Conservation (phyloP, 2,113 vertebrate species). For the Tylochromis polylepis region DNA sequence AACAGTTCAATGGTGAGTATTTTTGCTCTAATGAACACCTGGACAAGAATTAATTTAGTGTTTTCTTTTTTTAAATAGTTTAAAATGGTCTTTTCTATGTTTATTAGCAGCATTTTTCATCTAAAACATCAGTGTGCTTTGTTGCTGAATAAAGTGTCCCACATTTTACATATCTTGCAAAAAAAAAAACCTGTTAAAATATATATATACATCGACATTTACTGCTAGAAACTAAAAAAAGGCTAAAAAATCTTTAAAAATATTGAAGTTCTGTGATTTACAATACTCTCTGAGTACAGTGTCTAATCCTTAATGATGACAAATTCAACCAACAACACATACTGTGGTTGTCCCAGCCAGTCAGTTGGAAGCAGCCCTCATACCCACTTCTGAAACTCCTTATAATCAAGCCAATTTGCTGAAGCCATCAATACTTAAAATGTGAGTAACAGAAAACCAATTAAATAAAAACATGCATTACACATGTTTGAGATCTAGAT, state of each 20-base stretch:
- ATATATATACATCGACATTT: fast-evolving
- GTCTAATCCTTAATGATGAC: background rate
- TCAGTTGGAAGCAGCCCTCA: background rate
- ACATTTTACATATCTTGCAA: background rate
- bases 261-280: background rate
- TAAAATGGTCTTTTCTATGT: background rate
- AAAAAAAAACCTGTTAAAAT: too few relatives aligned
- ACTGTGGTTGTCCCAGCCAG: background rate
- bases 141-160: background rate
- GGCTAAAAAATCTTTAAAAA: background rate
- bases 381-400: slow-evolving; percentile 32
- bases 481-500: background rate
- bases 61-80: background rate
- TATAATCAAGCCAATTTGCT: slow-evolving; percentile 22
- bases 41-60: background rate
- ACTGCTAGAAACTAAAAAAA: background rate
- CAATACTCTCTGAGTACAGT: background rate
- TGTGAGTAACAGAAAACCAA: background rate
- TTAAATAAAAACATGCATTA: slow-evolving; percentile 9
- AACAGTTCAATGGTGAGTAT: background rate
- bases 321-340: slow-evolving; percentile 9
- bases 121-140: background rate
- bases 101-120: background rate
- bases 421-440: slow-evolving; percentile 33
- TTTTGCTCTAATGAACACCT: background rate